These are phyloP conservation scores for Orthonychiurus folsomi DNA, from an alignment of 2,888 invertebrate genomes.

Conservation along the genomic window DNA sequence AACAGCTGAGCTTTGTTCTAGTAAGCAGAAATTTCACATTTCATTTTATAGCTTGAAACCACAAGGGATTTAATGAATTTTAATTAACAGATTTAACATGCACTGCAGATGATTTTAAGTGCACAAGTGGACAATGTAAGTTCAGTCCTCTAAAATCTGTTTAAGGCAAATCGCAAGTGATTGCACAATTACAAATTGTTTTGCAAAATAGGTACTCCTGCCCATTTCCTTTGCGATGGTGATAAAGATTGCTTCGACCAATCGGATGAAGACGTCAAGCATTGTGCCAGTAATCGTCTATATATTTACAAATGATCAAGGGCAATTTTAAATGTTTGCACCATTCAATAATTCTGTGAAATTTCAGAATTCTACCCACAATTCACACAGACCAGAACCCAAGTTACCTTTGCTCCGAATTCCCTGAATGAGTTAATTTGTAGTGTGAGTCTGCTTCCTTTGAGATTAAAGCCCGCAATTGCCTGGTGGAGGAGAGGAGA, in stretches of 20 bases:
- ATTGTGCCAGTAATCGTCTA: not conserved
- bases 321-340: not conserved
- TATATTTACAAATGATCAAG: too few species aligned
- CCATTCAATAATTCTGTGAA: not conserved
- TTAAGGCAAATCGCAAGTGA: not conserved
- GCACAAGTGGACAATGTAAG: not conserved
- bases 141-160: not conserved
- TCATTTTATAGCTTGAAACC: too few species aligned
- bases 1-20: not conserved
- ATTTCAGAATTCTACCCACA: conserved; percentile 3
- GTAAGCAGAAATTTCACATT: not conserved
- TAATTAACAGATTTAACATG: not conserved
- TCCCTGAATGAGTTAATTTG: not conserved
- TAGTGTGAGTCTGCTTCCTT: not conserved
- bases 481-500: not conserved
- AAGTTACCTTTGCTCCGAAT: not conserved
- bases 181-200: not conserved
- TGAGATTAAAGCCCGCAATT: not conserved
- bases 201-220: not conserved
- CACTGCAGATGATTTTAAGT: conserved; percentile 3
- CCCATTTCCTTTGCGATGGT: conserved; percentile 6
- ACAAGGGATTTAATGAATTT: too few species aligned
- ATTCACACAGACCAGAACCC: not conserved
- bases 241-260: not conserved
- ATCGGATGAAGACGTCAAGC: not conserved